Evolutionary conservation across 2,113 vertebrate species (phyloP), one percentile per base, ranked within the genome.

Genomic region (Megaptera novaeangliae): DNA sequence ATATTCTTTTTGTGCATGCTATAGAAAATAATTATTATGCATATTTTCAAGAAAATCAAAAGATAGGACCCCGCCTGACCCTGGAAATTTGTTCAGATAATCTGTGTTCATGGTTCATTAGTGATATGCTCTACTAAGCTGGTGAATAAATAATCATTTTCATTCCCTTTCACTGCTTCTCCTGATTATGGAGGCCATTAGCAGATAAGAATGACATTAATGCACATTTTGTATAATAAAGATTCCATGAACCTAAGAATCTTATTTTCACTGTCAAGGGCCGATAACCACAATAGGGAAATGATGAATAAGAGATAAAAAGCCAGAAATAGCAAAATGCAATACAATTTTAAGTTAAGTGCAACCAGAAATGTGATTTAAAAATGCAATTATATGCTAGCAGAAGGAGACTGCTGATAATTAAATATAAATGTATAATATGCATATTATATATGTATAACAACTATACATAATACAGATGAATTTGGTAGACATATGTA

Each of bases 201-300:
- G 77, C 61, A 97, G 80, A 97, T 98, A 97, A 97, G 90, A 97
- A 96, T 95, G 94, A 92, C 96, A 97, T 97, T 97, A 97, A 92
- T 69, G 66, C 64, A 97, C 88, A 96, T 91, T 96, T 97, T 94
- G 27, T 95, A 74, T 94, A 97, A 98, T 95, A 97, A 97, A 97
- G 90, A 95, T 91, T 96, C 90, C 55, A 90, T 95, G 90, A 98
- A 92, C 83, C 75, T 96, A 81, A 95, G 84, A 94, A 94, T 97
- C 84, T 95, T 98, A 98, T 91, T 97, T 96, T 98, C 29, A 4
- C 94, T 97, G 89, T 97, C 96, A 96, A 97, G 59, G 41, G 21
- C 63, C 49, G 41, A 85, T 95, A 95, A 92, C 59, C 27, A 74
- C 64, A 94, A 64, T 57, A 85, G 69, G 23, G 27, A 5, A 9